Base-by-base conservation (phyloP, 2,888 invertebrate species). In the Liposcelis brunnea region DNA sequence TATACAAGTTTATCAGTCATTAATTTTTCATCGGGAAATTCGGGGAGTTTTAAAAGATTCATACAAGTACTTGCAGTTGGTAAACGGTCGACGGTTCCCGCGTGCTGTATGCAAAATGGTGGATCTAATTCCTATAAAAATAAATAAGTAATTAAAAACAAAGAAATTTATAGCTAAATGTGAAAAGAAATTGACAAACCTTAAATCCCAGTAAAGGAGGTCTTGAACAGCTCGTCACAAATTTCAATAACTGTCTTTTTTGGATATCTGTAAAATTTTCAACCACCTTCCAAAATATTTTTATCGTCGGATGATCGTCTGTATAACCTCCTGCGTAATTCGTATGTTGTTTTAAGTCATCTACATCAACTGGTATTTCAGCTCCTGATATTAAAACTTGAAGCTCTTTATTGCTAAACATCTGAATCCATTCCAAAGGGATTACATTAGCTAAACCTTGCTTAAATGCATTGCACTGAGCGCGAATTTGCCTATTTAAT, bases 61-160 rank as follows among this genome's bases (percentile, higher is more conserved):
- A 98, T 89, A 61, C 97, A 98, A 3, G 98, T 98, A 62, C 91
- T 91, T 7, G 97, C 89, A 10, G 95, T 91, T 0, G 97, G 97
- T 57, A 98, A 74, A 11, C 94, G 77, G 60, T 91, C 87, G 53
- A 85, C 80, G 42, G 75, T 75, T 10, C 91, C 94, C 46, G 87
- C 89, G 49, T 85, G 83, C 58, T 95, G 94, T 57, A 98, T 91
- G 59, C 91, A 91, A 65, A 98, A 94, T 2, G 90, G 82, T 10
- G 98, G 97, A 64, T 89, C 85, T 51, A 97, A 66, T 61, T 95
- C 94, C 85, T 93, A 57, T 2, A 60, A 59, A 46, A 48, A 37
- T 40, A 52, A 53, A 33, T 51, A 51, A 42, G 5, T 6, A 35
- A 35, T 16, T 21, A 16, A 40, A 14, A 34, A 31, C 16, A 26